A percentile compares a stretch with the other conserved stretches of the same genome.
Conservation (phyloP, 2,888 invertebrate genomes). For the Nebria salina region DNA sequence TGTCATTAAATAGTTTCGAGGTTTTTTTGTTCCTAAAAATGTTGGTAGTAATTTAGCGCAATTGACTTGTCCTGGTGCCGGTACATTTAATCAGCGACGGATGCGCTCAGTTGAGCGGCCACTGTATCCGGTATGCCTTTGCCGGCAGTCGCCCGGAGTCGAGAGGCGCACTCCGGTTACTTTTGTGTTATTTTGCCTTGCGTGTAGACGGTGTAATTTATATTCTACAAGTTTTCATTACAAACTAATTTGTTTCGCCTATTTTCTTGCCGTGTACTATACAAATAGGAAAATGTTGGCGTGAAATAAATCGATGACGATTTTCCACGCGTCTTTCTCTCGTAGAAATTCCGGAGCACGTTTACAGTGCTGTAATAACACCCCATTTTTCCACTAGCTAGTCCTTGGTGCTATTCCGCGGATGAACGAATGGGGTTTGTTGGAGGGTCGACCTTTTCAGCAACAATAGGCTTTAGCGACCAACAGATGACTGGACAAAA, state of each 20-base stretch:
- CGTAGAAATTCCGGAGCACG: background rate
- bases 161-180: background rate
- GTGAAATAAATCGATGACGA: background rate
- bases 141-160: background rate
- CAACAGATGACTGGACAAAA: background rate
- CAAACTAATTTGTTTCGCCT: background rate
- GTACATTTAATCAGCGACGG: conserved; percentile 33
- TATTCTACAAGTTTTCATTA: background rate
- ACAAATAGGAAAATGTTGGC: background rate
- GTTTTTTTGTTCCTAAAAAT: background rate
- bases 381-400: background rate
- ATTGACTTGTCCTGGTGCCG: conserved; percentile 25
- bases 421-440: background rate
- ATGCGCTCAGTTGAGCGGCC: conserved; percentile 4
- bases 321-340: background rate
- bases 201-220: background rate
- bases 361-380: background rate
- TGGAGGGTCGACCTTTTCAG: background rate
- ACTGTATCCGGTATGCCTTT: conserved; percentile 14
- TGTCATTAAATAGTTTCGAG: background rate
- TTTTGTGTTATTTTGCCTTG: background rate
- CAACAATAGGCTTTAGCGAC: background rate
- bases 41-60: background rate
- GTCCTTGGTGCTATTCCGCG: background rate
- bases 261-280: background rate